Conservation (phyloP, 2,888 invertebrate species). For the Corbicula japonica region DNA sequence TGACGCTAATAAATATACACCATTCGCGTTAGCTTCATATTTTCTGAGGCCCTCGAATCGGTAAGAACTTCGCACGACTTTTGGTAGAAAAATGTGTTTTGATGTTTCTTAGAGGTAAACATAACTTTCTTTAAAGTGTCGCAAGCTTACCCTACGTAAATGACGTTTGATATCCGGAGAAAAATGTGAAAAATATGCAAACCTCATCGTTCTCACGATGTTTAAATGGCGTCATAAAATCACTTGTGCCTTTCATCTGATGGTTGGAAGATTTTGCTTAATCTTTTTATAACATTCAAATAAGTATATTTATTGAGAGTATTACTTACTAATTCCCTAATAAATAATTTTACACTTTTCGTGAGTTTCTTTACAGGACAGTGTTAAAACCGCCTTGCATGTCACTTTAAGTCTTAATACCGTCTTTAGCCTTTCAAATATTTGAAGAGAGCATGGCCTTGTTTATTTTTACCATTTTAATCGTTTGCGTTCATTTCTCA, state of each 20-base stretch:
- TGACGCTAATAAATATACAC: too few relatives aligned
- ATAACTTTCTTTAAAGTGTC: too few relatives aligned
- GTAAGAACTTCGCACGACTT: too few relatives aligned
- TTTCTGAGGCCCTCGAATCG: too few relatives aligned
- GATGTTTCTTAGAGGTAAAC: too few relatives aligned
- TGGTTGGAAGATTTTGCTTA: conserved; percentile 17
- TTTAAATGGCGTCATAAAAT: too few relatives aligned
- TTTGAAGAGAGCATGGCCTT: conserved; percentile 21
- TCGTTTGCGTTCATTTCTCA: conserved; percentile 11
- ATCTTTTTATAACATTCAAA: conserved; percentile 36
- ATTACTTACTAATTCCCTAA: conserved; percentile 27
- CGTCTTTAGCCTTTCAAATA: conserved; percentile 26
- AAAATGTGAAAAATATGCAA: too few relatives aligned
- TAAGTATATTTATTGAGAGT: conserved; percentile 21
- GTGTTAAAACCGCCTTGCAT: conserved; percentile 2
- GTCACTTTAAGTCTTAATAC: conserved; percentile 6
- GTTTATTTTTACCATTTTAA: conserved; percentile 30
- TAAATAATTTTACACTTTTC: conserved; percentile 37
- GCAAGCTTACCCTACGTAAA: too few relatives aligned
- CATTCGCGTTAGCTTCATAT: too few relatives aligned
- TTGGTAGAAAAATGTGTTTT: too few relatives aligned
- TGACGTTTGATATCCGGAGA: too few relatives aligned
- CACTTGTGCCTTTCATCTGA: conserved; percentile 21
- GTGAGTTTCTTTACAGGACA: conserved; percentile 16
- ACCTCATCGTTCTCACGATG: too few relatives aligned